phyloP scores from a whole-genome alignment of 2,888 invertebrate species.

The Zonitis immaculata region DNA sequence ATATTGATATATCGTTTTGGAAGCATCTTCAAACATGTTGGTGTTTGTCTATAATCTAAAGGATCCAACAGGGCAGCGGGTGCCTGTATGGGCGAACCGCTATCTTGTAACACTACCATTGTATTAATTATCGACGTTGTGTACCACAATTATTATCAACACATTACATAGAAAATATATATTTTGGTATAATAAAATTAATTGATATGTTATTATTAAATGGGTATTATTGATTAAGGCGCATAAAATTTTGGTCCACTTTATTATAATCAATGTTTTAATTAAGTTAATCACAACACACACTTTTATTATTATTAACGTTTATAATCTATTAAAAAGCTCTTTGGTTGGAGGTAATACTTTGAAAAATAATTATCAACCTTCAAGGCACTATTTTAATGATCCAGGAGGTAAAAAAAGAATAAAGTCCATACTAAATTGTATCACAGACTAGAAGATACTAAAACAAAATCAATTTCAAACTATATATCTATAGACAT shows the following conservation, averaged over 20 bases:
- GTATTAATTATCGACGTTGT: conserved; percentile 21
- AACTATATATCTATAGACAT: conserved; percentile 5
- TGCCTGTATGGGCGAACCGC: conserved; percentile 57
- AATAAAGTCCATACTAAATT: conserved; percentile 11
- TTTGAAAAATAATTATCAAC: neutral
- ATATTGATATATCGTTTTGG: conserved; percentile 87
- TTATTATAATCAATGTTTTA: no score
- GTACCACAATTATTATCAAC: conserved; percentile 14
- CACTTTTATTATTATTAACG: no score
- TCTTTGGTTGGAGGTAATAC: conserved; percentile 9
- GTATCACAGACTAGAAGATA: conserved; percentile 28
- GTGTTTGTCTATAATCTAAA: conserved; percentile 77
- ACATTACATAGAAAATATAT: conserved; percentile 21
- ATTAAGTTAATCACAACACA: no score
- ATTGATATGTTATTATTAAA: no score
- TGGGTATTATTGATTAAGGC: no score
- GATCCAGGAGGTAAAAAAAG: no score
- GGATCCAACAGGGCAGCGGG: conserved; percentile 60
- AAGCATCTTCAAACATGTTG: conserved; percentile 82
- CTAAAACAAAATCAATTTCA: conserved; percentile 19
- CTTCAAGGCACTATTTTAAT: neutral
- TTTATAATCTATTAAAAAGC: no score
- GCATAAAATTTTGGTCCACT: conserved; percentile 26
- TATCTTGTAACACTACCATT: conserved; percentile 70
- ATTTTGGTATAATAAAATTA: conserved; percentile 18